A percentile compares a stretch with the other conserved stretches of the same genome.
These are phyloP conservation scores for Muraenolepis orangiensis DNA, from an alignment of 2,797 vertebrate genomes.

Conservation along the genomic window DNA sequence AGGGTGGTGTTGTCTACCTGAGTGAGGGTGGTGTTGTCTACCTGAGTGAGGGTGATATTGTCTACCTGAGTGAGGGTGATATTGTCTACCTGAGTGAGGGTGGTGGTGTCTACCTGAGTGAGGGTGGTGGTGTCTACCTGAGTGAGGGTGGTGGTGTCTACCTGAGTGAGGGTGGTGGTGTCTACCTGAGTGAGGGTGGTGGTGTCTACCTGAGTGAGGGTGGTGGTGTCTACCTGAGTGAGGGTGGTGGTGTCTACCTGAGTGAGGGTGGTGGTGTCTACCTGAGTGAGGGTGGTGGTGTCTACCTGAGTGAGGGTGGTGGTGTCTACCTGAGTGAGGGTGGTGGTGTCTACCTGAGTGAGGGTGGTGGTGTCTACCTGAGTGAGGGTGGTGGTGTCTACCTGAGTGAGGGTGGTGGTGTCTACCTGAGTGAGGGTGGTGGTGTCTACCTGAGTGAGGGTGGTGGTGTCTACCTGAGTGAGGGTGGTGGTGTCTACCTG, in stretches of 20 bases:
- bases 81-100: conserved; percentile 83
- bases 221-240: conserved; percentile 79
- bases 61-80: conserved; percentile 83
- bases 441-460: conserved; percentile 83
- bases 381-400: conserved; percentile 72
- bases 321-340: conserved; percentile 83
- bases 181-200: conserved; percentile 83
- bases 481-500: conserved; percentile 79
- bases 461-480: conserved; percentile 79
- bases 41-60: conserved; percentile 81
- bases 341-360: conserved; percentile 79
- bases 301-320: conserved; percentile 83
- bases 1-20: conserved; percentile 79
- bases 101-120: conserved; percentile 79
- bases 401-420: conserved; percentile 81
- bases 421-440: conserved; percentile 83
- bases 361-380: conserved; percentile 79
- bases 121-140: conserved; percentile 79
- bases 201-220: conserved; percentile 83
- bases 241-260: conserved; percentile 79
- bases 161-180: conserved; percentile 81
- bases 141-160: conserved; percentile 72
- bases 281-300: conserved; percentile 81
- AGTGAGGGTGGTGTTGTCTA: conserved; percentile 72
- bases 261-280: conserved; percentile 72